Base-by-base conservation (phyloP, 2,113 vertebrate genomes). In the Boleophthalmus pectinirostris region DNA sequence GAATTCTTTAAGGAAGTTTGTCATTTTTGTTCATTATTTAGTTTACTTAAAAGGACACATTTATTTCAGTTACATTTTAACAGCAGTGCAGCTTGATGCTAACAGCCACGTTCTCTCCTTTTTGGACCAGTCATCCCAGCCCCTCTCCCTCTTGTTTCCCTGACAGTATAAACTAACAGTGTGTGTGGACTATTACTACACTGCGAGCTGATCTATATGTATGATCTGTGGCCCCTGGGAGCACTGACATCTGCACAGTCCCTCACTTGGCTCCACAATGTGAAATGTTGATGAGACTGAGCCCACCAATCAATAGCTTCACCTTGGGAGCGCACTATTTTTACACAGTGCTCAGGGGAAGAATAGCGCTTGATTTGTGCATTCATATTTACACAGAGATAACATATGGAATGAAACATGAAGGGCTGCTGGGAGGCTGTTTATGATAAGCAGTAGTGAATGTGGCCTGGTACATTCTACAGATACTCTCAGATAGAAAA, bases 231-330 rank as follows among this genome's bases (percentile, higher is more conserved):
- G 51, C 51, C 51, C 9, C 20, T 9, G 51, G 51, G 51, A 54
- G 51, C 51, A 8, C 51, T 21, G 20, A 54, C 51, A 54, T 54
- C 51, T 54, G 51, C 51, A 20, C 51, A 20, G 51, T 54, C 2
- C 51, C n/a, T 54, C 51, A 54, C 51, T 21, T 20, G 1, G 51
- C 18, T n/a, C n/a, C 51, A 54, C 16, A 54, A n/a, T 54, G 51
- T 54, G 20, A 54, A 54, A 54, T n/a, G 51, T 20, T 54, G 51
- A 54, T 54, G 51, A 54, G 51, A 54, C 51, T 54, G 51, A 54
- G 51, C 51, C 51, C 51, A 54, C 51, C 51, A 54, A 54, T 54
- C 51, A 54, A 54, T 54, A 54, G 20, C 51, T 54, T 54, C 51
- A 54, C 51, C 51, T 54, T 54, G 51, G 51, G 51, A 54, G 20